Conservation (phyloP, 1,140 invertebrate genomes). For the Hydropsyche tenuis region DNA sequence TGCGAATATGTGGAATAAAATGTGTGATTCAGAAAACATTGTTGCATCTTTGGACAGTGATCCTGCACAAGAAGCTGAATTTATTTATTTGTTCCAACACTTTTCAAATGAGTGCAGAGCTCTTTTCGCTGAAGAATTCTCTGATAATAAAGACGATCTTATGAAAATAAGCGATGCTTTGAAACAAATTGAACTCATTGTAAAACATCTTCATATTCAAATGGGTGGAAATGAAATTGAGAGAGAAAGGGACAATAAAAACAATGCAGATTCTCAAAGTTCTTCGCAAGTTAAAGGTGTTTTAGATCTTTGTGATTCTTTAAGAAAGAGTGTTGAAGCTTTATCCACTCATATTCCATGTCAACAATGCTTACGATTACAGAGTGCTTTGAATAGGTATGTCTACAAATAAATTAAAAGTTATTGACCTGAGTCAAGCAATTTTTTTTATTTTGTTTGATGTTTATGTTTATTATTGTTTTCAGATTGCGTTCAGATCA, state of each 20-base stretch:
- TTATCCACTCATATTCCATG: constrained; percentile 61
- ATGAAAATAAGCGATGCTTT: constrained; percentile 62
- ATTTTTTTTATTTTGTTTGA: constrained; percentile 1
- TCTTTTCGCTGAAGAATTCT: constrained; percentile 63
- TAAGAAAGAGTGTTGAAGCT: constrained; percentile 58
- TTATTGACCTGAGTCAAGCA: constrained; percentile 16
- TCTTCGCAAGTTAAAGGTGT: constrained; percentile 45
- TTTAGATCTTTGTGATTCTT: constrained; percentile 56
- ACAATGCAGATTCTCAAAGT: constrained; percentile 31
- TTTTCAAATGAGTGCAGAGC: constrained; percentile 66
- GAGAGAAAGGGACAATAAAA: constrained; percentile 30
- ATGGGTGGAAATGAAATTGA: constrained; percentile 52
- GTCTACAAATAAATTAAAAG: constrained; percentile 29
- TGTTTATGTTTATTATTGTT: background rate
- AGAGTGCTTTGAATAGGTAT: constrained; percentile 63
- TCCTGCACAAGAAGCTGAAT: constrained; percentile 64
- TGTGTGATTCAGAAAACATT: constrained; percentile 53
- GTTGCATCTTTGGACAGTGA: constrained; percentile 60
- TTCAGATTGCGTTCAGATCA: constrained; percentile 45
- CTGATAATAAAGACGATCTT: constrained; percentile 63
- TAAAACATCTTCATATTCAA: constrained; percentile 55
- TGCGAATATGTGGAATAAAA: constrained; percentile 47
- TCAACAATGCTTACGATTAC: constrained; percentile 66
- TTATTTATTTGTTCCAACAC: constrained; percentile 68
- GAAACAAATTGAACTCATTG: constrained; percentile 58